A percentile compares a stretch with the other conserved stretches of the same genome.
Conservation (phyloP, 2,797 vertebrate genomes). For the Acropternis orthonyx region DNA sequence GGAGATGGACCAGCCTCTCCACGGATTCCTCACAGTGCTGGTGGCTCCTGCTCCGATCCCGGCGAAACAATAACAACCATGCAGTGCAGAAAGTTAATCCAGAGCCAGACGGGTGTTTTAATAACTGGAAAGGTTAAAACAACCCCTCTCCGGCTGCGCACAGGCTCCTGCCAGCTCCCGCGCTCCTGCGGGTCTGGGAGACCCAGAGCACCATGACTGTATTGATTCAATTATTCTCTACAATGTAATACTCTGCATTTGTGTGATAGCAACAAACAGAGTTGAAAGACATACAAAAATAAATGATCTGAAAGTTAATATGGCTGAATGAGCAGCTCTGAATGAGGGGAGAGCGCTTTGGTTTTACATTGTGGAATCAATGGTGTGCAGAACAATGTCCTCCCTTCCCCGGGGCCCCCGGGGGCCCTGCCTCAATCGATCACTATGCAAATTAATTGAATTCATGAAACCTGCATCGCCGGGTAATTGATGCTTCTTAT, state of each 20-base stretch:
- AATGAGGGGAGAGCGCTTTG: constrained; percentile 64
- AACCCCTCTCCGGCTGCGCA: neutral
- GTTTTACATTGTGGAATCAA: constrained; percentile 65
- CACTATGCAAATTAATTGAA: constrained; percentile 80
- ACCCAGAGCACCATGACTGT: constrained; percentile 62
- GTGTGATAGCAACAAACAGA: constrained; percentile 82
- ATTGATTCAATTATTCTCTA: constrained; percentile 80
- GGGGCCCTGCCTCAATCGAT: constrained; percentile 72
- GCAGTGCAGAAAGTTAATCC: neutral
- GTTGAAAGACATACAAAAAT: constrained; percentile 82
- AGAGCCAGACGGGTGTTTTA: constrained; percentile 30
- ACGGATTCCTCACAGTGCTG: fast-evolving
- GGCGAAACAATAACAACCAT: neutral
- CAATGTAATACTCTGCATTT: constrained; percentile 78
- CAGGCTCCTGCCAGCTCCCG: constrained; percentile 7
- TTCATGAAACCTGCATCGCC: constrained; percentile 73
- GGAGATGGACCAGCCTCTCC: neutral
- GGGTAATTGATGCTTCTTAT: constrained; percentile 80
- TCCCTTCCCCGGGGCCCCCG: constrained; percentile 60
- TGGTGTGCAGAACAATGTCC: constrained; percentile 68
- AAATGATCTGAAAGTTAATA: constrained; percentile 82
- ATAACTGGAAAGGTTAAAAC: constrained; percentile 46
- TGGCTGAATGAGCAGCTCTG: constrained; percentile 80
- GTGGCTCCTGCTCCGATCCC: neutral
- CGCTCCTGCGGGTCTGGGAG: constrained; percentile 39